Evolutionary conservation across 2,113 vertebrate species (phyloP).

Genomic region (Neodon shergylaensis): DNA sequence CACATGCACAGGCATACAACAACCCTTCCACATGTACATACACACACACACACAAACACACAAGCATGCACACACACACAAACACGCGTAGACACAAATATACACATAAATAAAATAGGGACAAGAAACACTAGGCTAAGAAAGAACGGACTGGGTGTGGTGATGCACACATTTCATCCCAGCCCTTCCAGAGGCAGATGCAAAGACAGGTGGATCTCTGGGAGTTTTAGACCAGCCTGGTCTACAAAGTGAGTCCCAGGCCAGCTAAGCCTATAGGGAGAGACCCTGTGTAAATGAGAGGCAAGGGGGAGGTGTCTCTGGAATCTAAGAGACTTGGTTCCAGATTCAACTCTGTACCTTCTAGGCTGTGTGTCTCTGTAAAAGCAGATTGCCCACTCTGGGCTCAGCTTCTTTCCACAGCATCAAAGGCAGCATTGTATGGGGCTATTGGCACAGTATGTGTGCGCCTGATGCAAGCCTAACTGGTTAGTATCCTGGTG

Average conservation of each 20-base stretch:
- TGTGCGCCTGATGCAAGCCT: background rate
- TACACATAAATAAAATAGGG: background rate
- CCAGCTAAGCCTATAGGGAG: background rate
- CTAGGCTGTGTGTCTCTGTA: background rate
- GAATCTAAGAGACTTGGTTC: background rate
- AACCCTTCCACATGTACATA: background rate
- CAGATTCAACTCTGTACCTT: background rate
- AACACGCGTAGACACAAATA: background rate
- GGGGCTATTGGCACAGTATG: too few species aligned
- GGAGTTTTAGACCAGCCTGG: background rate
- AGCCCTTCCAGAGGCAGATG: background rate
- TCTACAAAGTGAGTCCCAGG: background rate
- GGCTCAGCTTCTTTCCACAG: background rate
- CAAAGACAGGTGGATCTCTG: background rate
- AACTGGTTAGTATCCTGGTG: fast-evolving
- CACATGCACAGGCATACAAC: background rate
- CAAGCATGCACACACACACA: background rate
- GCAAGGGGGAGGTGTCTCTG: background rate
- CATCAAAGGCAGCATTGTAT: background rate
- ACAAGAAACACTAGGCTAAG: background rate
- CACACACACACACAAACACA: too few species aligned
- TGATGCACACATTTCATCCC: background rate
- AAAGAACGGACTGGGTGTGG: background rate
- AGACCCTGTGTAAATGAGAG: background rate
- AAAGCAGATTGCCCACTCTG: background rate